phyloP scores from a whole-genome alignment of 2,888 invertebrate genomes.

The Polyommatus icarus region DNA sequence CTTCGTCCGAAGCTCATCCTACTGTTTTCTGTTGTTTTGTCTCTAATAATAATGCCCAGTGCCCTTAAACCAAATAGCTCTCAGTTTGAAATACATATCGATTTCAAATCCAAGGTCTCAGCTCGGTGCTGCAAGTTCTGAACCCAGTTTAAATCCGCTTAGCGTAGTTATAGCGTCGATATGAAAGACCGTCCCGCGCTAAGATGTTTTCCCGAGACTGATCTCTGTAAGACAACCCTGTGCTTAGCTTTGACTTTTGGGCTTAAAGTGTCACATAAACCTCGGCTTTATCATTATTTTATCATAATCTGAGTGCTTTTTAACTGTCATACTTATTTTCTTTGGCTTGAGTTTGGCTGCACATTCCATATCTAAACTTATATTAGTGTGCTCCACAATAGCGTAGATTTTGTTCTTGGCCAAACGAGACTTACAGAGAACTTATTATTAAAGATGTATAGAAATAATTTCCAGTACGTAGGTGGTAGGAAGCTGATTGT shows the following conservation, averaged over 20 bases:
- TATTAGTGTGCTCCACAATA: neutral
- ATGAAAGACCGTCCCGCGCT: neutral
- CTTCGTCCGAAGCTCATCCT: neutral
- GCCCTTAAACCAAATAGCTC: neutral
- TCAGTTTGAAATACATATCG: slow-evolving; percentile 9
- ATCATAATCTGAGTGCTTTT: neutral
- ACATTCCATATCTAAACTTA: neutral
- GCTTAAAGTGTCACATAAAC: neutral
- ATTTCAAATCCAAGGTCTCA: slow-evolving; percentile 24
- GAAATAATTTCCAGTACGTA: no score
- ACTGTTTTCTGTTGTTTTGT: neutral
- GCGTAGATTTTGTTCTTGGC: neutral
- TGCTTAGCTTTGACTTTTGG: neutral
- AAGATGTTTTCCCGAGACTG: neutral
- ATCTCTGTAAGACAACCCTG: neutral
- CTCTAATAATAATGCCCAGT: neutral
- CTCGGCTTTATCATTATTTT: neutral
- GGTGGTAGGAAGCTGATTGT: neutral
- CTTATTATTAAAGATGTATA: no score
- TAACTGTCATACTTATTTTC: neutral
- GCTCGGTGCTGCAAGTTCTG: neutral
- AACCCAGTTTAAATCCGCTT: slow-evolving; percentile 18
- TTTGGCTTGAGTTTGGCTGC: neutral
- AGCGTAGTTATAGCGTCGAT: neutral
- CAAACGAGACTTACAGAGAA: neutral